Conservation (phyloP, 2,797 vertebrate species). For the Clamator glandarius region DNA sequence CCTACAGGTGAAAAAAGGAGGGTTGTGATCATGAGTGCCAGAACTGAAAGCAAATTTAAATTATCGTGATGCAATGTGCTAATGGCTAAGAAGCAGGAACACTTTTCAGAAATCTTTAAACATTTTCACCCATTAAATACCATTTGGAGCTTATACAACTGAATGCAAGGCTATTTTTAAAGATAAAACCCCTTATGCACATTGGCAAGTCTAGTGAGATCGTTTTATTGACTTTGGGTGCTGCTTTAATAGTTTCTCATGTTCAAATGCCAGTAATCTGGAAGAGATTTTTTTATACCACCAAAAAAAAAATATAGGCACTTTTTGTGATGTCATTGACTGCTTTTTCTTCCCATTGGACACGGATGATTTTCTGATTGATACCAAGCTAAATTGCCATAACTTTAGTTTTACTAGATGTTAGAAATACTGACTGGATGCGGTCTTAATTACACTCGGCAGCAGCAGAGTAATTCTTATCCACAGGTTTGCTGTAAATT, state of each 20-base stretch:
- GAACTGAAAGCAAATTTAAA: not conserved
- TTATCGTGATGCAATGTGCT: not conserved
- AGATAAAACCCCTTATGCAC: not conserved
- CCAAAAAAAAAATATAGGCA: not conserved
- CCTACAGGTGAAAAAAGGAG: not conserved
- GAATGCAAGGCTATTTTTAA: not conserved
- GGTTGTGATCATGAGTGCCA: not conserved
- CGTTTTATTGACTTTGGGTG: conserved; percentile 37
- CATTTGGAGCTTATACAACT: not conserved
- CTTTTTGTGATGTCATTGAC: not conserved
- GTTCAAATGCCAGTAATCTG: conserved; percentile 34
- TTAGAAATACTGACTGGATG: not conserved
- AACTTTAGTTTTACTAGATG: not conserved
- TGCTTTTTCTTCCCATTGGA: not conserved
- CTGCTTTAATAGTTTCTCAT: conserved; percentile 21
- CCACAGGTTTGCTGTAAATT: not conserved
- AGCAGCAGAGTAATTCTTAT: not conserved
- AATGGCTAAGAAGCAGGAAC: not conserved
- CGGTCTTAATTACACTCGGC: not conserved
- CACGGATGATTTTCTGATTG: not conserved
- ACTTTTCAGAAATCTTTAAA: conserved; percentile 16
- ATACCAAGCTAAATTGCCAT: not conserved
- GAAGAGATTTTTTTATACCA: not conserved
- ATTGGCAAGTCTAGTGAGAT: conserved; percentile 4
- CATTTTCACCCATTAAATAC: not conserved